phyloP scores from a whole-genome alignment of 2,113 vertebrate species.

The Chitala chitala region DNA sequence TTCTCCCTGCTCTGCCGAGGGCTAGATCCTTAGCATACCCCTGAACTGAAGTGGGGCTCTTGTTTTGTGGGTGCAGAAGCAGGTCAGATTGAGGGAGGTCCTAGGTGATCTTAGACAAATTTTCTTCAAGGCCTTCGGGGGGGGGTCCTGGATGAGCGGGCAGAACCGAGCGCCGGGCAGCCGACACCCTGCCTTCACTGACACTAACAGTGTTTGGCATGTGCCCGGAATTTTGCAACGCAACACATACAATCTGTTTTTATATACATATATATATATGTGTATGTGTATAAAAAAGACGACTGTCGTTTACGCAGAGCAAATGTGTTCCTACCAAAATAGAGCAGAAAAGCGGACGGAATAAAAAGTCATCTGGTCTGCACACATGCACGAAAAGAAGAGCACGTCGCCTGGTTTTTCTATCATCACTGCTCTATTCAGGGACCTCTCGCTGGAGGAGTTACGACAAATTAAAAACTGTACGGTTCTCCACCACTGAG shows the following conservation, averaged over 20 bases:
- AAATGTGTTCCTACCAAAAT: slow-evolving; percentile 32
- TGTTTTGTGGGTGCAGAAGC: too few relatives aligned
- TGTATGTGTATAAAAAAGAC: slow-evolving; percentile 24
- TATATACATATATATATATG: too few relatives aligned
- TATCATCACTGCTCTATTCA: slow-evolving; percentile 36
- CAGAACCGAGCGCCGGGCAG: too few relatives aligned
- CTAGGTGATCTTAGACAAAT: too few relatives aligned
- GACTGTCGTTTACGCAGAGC: slow-evolving; percentile 25
- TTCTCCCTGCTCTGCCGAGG: too few relatives aligned
- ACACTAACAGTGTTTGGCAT: slow-evolving; percentile 28
- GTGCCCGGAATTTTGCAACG: background rate
- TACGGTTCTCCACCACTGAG: slow-evolving; percentile 32
- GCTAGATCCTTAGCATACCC: too few relatives aligned
- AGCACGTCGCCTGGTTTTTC: slow-evolving; percentile 25
- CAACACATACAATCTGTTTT: background rate
- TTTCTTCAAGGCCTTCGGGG: background rate
- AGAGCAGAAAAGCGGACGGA: slow-evolving; percentile 27
- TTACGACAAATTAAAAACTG: slow-evolving; percentile 35
- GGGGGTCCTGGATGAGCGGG: background rate
- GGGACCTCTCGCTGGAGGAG: slow-evolving; percentile 36
- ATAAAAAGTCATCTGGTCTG: slow-evolving; percentile 13
- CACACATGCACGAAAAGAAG: background rate
- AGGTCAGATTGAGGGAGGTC: too few relatives aligned
- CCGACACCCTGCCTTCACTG: background rate
- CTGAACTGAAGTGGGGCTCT: too few relatives aligned